Percentiles rank a stretch among this genome's conserved stretches.
Evolutionary conservation across 2,797 vertebrate genomes (phyloP).

Genomic region (Mallotus villosus): DNA sequence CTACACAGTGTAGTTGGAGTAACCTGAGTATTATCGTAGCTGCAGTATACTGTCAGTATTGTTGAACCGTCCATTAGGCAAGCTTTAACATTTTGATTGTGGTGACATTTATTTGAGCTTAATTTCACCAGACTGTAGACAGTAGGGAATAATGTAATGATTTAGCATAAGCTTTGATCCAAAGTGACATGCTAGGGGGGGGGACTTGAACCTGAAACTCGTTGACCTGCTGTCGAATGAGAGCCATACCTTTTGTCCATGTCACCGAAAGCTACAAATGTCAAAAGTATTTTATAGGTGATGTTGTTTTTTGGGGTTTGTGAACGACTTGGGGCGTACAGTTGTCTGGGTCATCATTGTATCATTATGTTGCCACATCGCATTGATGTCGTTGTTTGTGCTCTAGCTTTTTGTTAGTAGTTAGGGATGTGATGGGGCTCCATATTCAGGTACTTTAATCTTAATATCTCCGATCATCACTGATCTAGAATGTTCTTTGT

Average conservation of each 20-base stretch:
- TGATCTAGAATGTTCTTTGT: too few species aligned
- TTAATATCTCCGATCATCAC: not conserved
- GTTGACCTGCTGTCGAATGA: not conserved
- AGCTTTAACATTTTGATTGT: not conserved
- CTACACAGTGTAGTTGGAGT: slow-evolving; percentile 4
- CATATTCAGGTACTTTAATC: not conserved
- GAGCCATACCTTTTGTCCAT: too few species aligned
- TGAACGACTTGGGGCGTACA: too few species aligned
- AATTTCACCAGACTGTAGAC: not conserved
- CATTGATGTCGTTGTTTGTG: not conserved
- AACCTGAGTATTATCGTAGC: slow-evolving; percentile 15
- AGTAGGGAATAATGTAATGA: not conserved
- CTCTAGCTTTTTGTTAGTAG: not conserved
- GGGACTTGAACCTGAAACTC: not conserved
- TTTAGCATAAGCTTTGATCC: too few species aligned
- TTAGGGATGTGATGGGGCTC: not conserved
- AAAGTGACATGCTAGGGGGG: too few species aligned
- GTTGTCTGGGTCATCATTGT: too few species aligned
- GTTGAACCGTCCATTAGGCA: slow-evolving; percentile 36
- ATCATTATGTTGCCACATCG: too few species aligned
- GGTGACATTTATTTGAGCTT: not conserved
- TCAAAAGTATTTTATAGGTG: too few species aligned
- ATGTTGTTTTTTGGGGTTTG: too few species aligned
- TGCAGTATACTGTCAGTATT: slow-evolving; percentile 13
- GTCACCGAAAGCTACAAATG: too few species aligned